Evolutionary conservation across 2,888 invertebrate species (phyloP), one percentile per base, ranked within the genome.

Genomic region (Odontocerum albicorne): DNA sequence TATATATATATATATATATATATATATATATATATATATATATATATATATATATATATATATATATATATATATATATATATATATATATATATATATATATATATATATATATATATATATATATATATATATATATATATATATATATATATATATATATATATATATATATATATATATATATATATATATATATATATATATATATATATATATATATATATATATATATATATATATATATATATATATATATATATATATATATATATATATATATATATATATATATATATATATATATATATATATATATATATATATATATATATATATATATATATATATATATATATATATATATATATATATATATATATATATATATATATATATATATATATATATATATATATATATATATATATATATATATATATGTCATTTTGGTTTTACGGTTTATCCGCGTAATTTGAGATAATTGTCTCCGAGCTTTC

Each of bases 231-330:
- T 49, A 49, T 49, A 49, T 49, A 49, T 49, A 49, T 49, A 49
- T 49, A 49, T 45, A 49, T 47, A 49, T 49, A 49, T 49, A 49
- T 49, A 49, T 49, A 45, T 49, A 49, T 49, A 49, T 49, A 49
- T 49, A 49, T 49, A 49, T 49, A 49, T 49, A 49, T 49, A 49
- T 49, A 49, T 49, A 49, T 49, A 49, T 49, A 49, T 49, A 49
- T 49, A 49, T 45, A 49, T 49, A 49, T 44, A 49, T 49, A 49
- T 49, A 49, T 49, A 49, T 49, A 44, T 49, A 49, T 45, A 49
- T 49, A 49, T 49, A 49, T 49, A 49, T 49, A 49, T 49, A 49
- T 49, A 49, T 49, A 49, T 49, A 49, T 49, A 49, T 49, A 49
- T 49, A 49, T 49, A 49, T 49, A 49, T 49, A 49, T 20, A 49